These are phyloP conservation scores for silkworm (Bombyx mori) DNA, from an alignment of 1,140 invertebrate species.

Conservation along the genomic window DNA sequence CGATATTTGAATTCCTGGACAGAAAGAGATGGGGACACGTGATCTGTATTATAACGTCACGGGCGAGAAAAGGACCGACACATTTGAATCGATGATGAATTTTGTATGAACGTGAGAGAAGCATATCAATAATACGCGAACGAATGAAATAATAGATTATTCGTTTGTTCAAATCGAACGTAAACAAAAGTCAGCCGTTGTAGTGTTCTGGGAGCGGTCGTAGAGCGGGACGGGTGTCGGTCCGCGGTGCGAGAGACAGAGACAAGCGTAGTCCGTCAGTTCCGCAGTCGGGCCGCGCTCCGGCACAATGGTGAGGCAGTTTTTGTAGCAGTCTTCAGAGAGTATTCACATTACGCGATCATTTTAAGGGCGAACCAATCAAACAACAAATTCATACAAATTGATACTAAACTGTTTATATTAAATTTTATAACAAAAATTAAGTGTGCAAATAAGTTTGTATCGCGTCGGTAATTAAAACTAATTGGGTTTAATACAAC, in stretches of 20 bases:
- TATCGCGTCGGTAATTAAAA: conserved; percentile 63
- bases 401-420: conserved; percentile 70
- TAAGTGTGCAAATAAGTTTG: conserved; percentile 70
- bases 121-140: conserved; percentile 68
- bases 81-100: conserved; percentile 28
- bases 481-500: conserved; percentile 65
- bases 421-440: conserved; percentile 72
- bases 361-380: conserved; percentile 68
- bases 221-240: conserved; percentile 7
- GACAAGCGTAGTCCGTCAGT: conserved; percentile 25
- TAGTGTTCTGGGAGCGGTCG: no score
- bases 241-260: conserved; percentile 18
- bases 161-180: conserved; percentile 68
- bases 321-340: conserved; percentile 63
- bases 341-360: conserved; percentile 67
- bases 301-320: conserved; percentile 48
- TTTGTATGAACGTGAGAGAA: conserved; percentile 53
- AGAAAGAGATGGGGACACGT: conserved; percentile 29
- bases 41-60: neutral
- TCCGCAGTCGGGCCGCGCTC: conserved; percentile 9
- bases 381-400: conserved; percentile 70
- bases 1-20: conserved; percentile 31
- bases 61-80: neutral
- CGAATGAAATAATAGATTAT: conserved; percentile 72
- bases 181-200: conserved; percentile 62